Conservation (phyloP, 2,888 invertebrate genomes). For the Ferdinandea cuprea region DNA sequence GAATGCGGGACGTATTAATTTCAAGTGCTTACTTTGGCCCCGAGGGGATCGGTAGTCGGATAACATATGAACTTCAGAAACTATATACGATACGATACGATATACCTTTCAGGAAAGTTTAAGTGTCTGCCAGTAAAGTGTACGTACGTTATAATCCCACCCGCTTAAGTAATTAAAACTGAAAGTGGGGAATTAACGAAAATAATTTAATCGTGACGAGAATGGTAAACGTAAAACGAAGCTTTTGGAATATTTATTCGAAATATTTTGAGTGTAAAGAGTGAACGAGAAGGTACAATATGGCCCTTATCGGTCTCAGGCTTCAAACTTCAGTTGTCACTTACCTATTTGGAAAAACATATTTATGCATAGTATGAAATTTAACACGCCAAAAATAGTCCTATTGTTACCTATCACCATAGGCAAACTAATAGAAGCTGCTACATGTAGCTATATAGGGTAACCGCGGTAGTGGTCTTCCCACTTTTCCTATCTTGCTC, state of each 20-base stretch:
- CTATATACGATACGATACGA: constrained; percentile 29
- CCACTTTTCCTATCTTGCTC: too few relatives aligned
- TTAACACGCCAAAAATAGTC: too few relatives aligned
- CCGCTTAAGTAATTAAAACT: constrained; percentile 74
- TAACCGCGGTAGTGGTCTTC: too few relatives aligned
- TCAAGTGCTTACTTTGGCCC: constrained; percentile 64
- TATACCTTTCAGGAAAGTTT: constrained; percentile 64
- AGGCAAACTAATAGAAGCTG: too few relatives aligned
- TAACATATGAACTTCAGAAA: constrained; percentile 70
- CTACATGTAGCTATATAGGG: too few relatives aligned
- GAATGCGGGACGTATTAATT: constrained; percentile 68
- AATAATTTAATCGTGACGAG: constrained; percentile 72
- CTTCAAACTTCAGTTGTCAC: too few relatives aligned
- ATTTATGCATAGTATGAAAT: too few relatives aligned
- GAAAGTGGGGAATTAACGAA: constrained; percentile 73
- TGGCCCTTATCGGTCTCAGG: not conserved
- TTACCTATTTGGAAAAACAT: too few relatives aligned
- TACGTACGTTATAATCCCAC: constrained; percentile 60
- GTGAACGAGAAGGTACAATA: constrained; percentile 42
- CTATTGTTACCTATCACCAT: too few relatives aligned
- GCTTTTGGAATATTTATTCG: constrained; percentile 22
- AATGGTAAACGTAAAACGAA: constrained; percentile 34
- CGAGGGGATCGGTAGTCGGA: constrained; percentile 61
- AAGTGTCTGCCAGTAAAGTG: constrained; percentile 55
- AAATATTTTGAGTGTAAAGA: constrained; percentile 17